Evolutionary conservation across 2,797 vertebrate species (phyloP).

Genomic region (Pempheris klunzingeri): DNA sequence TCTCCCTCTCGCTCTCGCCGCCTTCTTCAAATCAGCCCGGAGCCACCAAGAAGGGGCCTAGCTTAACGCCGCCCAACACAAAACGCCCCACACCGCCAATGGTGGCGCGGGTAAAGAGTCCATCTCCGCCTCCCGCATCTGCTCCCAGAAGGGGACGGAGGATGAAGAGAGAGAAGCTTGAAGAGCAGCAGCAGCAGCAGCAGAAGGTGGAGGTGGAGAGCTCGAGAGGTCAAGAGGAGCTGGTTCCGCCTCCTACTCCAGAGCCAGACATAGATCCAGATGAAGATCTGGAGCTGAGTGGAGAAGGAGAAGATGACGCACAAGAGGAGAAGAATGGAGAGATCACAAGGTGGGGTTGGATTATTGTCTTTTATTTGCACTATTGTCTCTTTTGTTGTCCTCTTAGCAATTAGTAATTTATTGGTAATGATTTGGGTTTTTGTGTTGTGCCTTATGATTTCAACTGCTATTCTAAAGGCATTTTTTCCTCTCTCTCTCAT

Average conservation of each 20-base stretch:
- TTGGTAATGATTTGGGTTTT: slow-evolving; percentile 6
- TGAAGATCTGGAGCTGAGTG: slow-evolving; percentile 79
- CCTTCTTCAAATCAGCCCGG: slow-evolving; percentile 55
- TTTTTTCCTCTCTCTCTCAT: slow-evolving; percentile 13
- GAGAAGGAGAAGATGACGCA: slow-evolving; percentile 71
- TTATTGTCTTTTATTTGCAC: slow-evolving; percentile 1
- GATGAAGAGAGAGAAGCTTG: slow-evolving; percentile 80
- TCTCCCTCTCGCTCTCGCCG: slow-evolving; percentile 84
- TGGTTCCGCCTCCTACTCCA: slow-evolving; percentile 81
- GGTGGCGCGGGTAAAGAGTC: slow-evolving; percentile 72
- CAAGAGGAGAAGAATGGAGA: slow-evolving; percentile 82
- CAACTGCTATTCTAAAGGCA: not conserved
- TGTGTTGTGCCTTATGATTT: not conserved
- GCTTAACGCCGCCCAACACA: slow-evolving; percentile 31
- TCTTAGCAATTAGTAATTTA: not conserved
- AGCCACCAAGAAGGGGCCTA: slow-evolving; percentile 62
- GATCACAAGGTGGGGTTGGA: slow-evolving; percentile 69
- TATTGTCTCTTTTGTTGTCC: not conserved
- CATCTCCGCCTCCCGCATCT: slow-evolving; percentile 48
- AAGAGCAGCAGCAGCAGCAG: slow-evolving; percentile 72
- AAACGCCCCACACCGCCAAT: slow-evolving; percentile 49
- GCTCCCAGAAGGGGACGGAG: slow-evolving; percentile 79
- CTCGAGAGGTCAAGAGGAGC: slow-evolving; percentile 75
- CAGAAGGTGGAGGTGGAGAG: slow-evolving; percentile 75
- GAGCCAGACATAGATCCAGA: slow-evolving; percentile 80